Percentiles rank a stretch among this genome's conserved stretches.
Conservation (phyloP, 2,888 invertebrate species). For the Oscheius onirici region DNA sequence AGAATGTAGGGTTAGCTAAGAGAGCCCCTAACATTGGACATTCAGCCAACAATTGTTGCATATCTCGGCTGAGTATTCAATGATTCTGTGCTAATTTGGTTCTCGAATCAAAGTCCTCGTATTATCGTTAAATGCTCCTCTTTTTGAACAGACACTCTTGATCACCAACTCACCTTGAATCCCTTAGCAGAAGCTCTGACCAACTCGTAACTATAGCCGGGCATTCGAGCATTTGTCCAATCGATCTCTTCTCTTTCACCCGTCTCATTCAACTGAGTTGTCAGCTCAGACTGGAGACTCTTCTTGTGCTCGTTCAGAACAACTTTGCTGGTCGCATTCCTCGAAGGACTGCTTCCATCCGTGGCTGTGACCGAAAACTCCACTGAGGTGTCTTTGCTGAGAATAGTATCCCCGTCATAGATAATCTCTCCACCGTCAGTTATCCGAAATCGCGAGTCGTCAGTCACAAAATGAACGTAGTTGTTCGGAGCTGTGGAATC, state of each 20-base stretch:
- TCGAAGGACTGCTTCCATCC: slow-evolving; percentile 43
- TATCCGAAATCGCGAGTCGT: slow-evolving; percentile 40
- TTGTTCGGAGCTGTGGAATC: slow-evolving; percentile 55
- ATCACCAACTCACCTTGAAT: slow-evolving; percentile 24
- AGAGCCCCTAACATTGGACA: too few species aligned
- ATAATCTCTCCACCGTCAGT: slow-evolving; percentile 48
- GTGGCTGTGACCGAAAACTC: slow-evolving; percentile 46
- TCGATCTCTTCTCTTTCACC: slow-evolving; percentile 44
- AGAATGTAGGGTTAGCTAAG: too few species aligned
- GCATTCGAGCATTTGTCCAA: slow-evolving; percentile 54
- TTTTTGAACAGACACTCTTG: neutral
- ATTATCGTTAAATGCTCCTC: too few species aligned
- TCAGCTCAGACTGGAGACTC: slow-evolving; percentile 44
- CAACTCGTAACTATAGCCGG: slow-evolving; percentile 50
- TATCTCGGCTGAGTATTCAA: too few species aligned
- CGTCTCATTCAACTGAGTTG: slow-evolving; percentile 47
- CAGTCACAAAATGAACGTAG: slow-evolving; percentile 36
- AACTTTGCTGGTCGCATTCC: slow-evolving; percentile 31
- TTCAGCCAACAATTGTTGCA: too few species aligned
- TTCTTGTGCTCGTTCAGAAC: slow-evolving; percentile 50
- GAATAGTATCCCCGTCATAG: slow-evolving; percentile 39
- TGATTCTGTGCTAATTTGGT: too few species aligned
- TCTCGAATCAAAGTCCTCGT: too few species aligned
- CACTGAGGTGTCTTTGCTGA: slow-evolving; percentile 36
- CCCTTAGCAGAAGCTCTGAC: slow-evolving; percentile 43